Conservation (phyloP, 35 echinoderm and acorn worm genomes). For the Lytechinus variegatus region DNA sequence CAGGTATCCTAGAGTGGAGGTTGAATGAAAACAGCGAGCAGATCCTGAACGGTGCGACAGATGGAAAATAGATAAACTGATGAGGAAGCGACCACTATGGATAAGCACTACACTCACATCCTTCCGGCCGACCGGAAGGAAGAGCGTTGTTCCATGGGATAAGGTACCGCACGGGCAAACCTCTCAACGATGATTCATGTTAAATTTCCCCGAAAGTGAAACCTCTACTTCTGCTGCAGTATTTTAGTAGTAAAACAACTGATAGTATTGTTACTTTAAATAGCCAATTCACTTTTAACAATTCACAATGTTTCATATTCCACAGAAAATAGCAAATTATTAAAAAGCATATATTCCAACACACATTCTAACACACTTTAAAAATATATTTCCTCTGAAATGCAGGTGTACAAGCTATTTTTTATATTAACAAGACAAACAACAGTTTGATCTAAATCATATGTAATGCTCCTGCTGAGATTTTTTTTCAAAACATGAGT, state of each 20-base stretch:
- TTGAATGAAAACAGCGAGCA: constrained; percentile 72
- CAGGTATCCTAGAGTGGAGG: constrained; percentile 68
- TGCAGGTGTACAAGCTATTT: no score
- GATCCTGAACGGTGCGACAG: constrained; percentile 60
- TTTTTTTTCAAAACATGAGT: no score
- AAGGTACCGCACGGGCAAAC: neutral
- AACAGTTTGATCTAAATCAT: no score
- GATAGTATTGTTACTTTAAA: no score
- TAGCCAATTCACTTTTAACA: no score
- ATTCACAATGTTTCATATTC: no score
- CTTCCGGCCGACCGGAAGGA: neutral
- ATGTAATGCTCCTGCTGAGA: no score
- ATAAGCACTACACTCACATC: neutral
- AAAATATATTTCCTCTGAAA: no score
- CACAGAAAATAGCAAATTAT: no score
- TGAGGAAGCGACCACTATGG: neutral
- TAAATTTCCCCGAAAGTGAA: neutral
- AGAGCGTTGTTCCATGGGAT: neutral
- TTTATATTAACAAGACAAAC: no score
- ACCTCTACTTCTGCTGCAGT: neutral
- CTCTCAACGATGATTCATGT: neutral
- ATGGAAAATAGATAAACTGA: neutral
- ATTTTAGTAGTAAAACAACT: neutral
- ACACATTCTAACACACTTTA: no score
- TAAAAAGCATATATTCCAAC: no score